Evolutionary conservation across 2,888 invertebrate species (phyloP).

Genomic region (Cosmia pyralina): DNA sequence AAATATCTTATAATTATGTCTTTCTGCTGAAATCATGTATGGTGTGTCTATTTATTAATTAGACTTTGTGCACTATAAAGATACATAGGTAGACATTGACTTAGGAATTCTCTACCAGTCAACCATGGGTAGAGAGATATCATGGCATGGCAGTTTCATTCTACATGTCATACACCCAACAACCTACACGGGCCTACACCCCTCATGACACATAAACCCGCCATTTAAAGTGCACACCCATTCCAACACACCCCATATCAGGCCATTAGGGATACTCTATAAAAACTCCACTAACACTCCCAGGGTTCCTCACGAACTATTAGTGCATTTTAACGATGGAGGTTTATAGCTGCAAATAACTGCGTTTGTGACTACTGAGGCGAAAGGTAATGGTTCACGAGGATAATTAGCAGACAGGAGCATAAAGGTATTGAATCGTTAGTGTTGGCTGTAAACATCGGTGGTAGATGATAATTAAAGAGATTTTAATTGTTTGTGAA

Average conservation of each 20-base stretch:
- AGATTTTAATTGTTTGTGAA: not conserved
- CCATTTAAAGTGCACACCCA: slow-evolving; percentile 12
- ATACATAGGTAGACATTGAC: not conserved
- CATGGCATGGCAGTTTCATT: not conserved
- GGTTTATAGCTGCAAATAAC: slow-evolving; percentile 46
- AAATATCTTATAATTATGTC: not conserved
- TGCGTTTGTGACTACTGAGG: slow-evolving; percentile 19
- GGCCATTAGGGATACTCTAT: slow-evolving; percentile 40
- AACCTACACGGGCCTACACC: not conserved
- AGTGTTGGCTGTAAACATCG: slow-evolving; percentile 12
- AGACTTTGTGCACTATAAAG: not conserved
- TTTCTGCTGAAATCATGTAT: not conserved
- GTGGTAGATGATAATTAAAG: not conserved
- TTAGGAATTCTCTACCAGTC: not conserved
- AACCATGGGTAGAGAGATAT: not conserved
- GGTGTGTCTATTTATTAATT: not conserved
- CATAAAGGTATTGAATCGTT: slow-evolving; percentile 12
- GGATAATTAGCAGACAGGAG: slow-evolving; percentile 14
- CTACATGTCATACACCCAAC: not conserved
- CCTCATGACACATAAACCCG: slow-evolving; percentile 24
- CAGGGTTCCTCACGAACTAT: slow-evolving; percentile 11
- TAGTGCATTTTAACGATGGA: slow-evolving; percentile 57
- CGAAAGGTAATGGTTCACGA: not conserved
- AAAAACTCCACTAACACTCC: slow-evolving; percentile 33
- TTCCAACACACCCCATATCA: not conserved